Conservation (phyloP, 2,888 invertebrate species). For the Eupithecia tripunctaria region DNA sequence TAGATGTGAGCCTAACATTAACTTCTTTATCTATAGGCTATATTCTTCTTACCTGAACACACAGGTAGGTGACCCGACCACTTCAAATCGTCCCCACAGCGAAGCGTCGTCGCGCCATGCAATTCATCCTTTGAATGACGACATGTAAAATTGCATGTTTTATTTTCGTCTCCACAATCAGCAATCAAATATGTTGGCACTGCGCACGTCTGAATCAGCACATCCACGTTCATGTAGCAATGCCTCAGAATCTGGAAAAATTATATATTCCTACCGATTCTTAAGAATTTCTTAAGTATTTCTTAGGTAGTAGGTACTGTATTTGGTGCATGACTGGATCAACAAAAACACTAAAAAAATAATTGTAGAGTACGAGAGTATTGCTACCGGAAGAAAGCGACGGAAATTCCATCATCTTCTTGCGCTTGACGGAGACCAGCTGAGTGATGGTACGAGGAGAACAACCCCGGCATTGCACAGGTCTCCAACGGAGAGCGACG, state of each 20-base stretch:
- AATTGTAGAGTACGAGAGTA: too few species aligned
- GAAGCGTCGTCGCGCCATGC: slow-evolving; percentile 56
- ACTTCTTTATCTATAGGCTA: too few species aligned
- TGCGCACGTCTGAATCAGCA: slow-evolving; percentile 70
- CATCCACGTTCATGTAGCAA: slow-evolving; percentile 77
- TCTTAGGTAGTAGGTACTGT: not conserved
- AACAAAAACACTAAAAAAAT: too few species aligned
- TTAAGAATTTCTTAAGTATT: not conserved
- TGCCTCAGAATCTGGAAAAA: slow-evolving; percentile 67
- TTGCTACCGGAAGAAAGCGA: too few species aligned
- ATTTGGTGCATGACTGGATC: too few species aligned
- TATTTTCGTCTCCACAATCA: slow-evolving; percentile 60
- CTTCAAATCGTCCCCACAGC: slow-evolving; percentile 63
- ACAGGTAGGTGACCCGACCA: slow-evolving; percentile 72
- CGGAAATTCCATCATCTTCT: too few species aligned
- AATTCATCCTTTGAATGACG: slow-evolving; percentile 60
- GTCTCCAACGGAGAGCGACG: too few species aligned
- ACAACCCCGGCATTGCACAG: too few species aligned
- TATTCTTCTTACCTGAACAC: slow-evolving; percentile 61
- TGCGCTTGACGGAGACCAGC: too few species aligned
- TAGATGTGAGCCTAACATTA: too few species aligned
- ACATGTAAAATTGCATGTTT: slow-evolving; percentile 72
- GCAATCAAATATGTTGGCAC: slow-evolving; percentile 66
- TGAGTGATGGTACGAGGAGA: too few species aligned
- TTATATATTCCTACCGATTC: not conserved